Conservation (phyloP, 2,888 invertebrate species). For the Sarcophaga subvicina region DNA sequence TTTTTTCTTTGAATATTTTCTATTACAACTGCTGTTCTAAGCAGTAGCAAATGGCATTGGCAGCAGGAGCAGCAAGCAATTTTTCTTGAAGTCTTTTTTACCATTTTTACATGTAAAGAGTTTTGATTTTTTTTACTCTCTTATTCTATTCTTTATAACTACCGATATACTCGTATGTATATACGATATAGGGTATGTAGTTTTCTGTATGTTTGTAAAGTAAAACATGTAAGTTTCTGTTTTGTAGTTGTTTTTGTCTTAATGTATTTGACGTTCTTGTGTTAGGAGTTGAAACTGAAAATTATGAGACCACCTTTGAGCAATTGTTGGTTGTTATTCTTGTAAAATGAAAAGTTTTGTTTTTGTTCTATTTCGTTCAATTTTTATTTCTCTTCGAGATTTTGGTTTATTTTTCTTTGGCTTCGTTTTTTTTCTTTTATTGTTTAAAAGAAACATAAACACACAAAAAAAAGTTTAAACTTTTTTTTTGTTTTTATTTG, state of each 20-base stretch:
- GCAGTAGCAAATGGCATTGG: constrained; percentile 33
- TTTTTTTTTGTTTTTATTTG: constrained; percentile 37
- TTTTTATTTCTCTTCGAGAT: constrained; percentile 25
- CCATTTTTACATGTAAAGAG: constrained; percentile 32
- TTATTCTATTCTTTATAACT: constrained; percentile 4
- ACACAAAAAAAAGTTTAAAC: background rate
- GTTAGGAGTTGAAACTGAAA: constrained; percentile 70
- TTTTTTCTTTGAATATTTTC: constrained; percentile 34
- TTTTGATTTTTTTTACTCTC: constrained; percentile 19
- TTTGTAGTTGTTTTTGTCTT: constrained; percentile 39
- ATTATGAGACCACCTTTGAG: constrained; percentile 78
- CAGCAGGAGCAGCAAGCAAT: constrained; percentile 56
- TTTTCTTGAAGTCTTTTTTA: constrained; percentile 57
- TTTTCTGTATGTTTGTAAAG: constrained; percentile 27
- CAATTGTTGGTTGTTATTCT: constrained; percentile 69
- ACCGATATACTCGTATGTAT: background rate
- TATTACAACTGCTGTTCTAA: constrained; percentile 18
- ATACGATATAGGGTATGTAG: background rate
- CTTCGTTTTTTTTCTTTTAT: constrained; percentile 21
- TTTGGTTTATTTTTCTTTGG: constrained; percentile 30
- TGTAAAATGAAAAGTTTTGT: constrained; percentile 62
- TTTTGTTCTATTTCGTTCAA: constrained; percentile 28
- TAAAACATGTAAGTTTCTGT: constrained; percentile 48
- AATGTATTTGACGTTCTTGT: constrained; percentile 30
- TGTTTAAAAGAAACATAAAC: constrained; percentile 41